Evolutionary conservation across 2,888 invertebrate species (phyloP).

Genomic region (Phrixothrix hirtus): DNA sequence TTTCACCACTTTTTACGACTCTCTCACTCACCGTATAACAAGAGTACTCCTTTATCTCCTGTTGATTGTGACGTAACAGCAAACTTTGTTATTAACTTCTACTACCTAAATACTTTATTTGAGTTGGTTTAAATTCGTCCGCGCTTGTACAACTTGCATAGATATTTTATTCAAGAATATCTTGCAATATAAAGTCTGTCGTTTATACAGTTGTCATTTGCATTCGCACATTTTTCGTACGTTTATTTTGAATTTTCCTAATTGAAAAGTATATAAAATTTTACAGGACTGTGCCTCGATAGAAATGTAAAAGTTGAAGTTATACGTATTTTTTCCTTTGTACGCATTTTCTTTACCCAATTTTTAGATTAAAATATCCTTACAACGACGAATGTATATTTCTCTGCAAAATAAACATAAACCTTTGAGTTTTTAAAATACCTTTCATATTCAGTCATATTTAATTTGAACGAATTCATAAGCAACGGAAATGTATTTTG

Average conservation of each 20-base stretch:
- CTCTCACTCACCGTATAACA: conserved; percentile 29
- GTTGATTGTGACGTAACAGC: conserved; percentile 16
- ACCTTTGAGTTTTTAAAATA: background rate
- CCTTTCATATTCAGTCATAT: too few relatives aligned
- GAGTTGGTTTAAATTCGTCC: conserved; percentile 28
- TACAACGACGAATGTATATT: background rate
- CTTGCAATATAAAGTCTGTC: conserved; percentile 23
- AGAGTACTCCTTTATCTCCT: conserved; percentile 15
- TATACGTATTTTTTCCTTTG: background rate
- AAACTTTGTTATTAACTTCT: conserved; percentile 30
- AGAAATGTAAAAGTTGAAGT: background rate
- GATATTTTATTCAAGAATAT: conserved; percentile 28
- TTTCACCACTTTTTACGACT: conserved; percentile 34
- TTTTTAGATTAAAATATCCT: background rate
- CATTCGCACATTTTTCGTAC: conserved; percentile 13
- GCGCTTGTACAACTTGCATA: conserved; percentile 9
- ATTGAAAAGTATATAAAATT: background rate
- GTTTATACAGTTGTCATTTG: conserved; percentile 16
- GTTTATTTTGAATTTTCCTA: conserved; percentile 5
- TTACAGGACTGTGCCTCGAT: background rate
- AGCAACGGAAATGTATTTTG: background rate
- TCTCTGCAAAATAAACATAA: background rate
- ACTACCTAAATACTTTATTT: conserved; percentile 31
- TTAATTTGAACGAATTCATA: background rate
- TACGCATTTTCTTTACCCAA: background rate